Percentiles rank a stretch among this genome's conserved stretches.
phyloP scores from a whole-genome alignment of 64 coral and sea anemone genomes.

The Dendronephthya gigantea region DNA sequence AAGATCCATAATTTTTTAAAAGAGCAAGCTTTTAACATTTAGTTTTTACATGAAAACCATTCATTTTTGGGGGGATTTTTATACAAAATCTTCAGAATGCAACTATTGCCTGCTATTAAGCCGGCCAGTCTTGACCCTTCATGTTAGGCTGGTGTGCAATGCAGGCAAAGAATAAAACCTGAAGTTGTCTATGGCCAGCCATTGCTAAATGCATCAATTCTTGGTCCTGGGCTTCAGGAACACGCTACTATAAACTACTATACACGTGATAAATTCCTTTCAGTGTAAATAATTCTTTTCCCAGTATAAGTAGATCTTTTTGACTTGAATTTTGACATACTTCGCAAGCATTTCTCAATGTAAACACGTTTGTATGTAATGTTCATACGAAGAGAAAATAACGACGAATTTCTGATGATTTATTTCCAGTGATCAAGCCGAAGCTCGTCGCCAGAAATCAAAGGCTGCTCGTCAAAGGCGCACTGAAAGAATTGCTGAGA shows the following conservation, averaged over 20 bases:
- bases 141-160: background rate
- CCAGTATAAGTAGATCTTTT: too few species aligned
- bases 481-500: constrained; percentile 61
- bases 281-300: too few species aligned
- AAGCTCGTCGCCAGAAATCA: constrained; percentile 74
- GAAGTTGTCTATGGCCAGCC: background rate
- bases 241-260: background rate
- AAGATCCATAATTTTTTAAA: too few species aligned
- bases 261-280: too few species aligned
- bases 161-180: background rate
- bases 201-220: background rate
- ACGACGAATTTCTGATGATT: too few species aligned
- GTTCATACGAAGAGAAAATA: too few species aligned
- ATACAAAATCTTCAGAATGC: background rate
- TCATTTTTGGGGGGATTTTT: too few species aligned
- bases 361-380: too few species aligned
- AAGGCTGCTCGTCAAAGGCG: constrained; percentile 89
- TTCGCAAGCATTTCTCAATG: too few species aligned
- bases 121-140: background rate
- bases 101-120: background rate
- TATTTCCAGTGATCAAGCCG: constrained; percentile 80
- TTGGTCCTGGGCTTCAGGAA: constrained; percentile 9
- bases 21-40: too few species aligned
- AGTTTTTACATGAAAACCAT: too few species aligned
- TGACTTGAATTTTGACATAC: too few species aligned